A percentile compares a stretch with the other conserved stretches of the same genome.
Conservation (phyloP, 1,140 invertebrate genomes). For the Pteromalus puparum region DNA sequence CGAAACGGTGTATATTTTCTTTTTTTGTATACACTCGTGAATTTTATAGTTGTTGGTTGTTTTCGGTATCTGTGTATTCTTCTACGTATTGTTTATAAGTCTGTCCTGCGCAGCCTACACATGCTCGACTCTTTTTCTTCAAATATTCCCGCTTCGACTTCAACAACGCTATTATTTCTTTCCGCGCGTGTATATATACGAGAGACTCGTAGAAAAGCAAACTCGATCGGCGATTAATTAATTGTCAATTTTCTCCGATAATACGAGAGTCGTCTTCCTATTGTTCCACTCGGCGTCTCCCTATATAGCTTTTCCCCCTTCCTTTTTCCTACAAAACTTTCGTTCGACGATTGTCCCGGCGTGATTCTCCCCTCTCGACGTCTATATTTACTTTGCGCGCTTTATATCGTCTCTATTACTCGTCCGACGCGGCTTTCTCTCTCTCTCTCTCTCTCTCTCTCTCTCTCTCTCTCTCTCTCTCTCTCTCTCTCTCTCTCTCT, state of each 20-base stretch:
- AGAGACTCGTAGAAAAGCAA: slow-evolving; percentile 1
- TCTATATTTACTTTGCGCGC: slow-evolving; percentile 13
- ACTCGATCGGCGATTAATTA: slow-evolving; percentile 21
- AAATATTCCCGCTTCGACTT: too few relatives aligned
- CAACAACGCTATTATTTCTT: neutral
- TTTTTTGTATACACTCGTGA: neutral
- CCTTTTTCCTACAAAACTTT: slow-evolving; percentile 17
- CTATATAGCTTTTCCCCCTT: neutral
- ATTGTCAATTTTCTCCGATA: slow-evolving; percentile 36
- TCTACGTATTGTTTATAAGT: neutral
- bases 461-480: too few relatives aligned
- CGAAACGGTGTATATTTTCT: slow-evolving; percentile 11
- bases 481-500: too few relatives aligned
- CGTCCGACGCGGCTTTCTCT: slow-evolving; percentile 7
- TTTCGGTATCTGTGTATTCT: neutral
- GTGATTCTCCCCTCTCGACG: slow-evolving; percentile 10
- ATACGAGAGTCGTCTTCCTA: slow-evolving; percentile 15
- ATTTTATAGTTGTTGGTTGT: slow-evolving; percentile 6
- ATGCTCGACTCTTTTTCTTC: slow-evolving; percentile 10
- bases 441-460: too few relatives aligned
- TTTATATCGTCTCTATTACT: slow-evolving; percentile 4
- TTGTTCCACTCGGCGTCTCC: neutral
- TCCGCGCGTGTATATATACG: neutral
- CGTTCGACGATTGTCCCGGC: slow-evolving; percentile 37
- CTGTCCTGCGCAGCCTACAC: slow-evolving; percentile 10